Evolutionary conservation across 2,888 invertebrate species (phyloP).

Genomic region (Eupithecia abbreviata): DNA sequence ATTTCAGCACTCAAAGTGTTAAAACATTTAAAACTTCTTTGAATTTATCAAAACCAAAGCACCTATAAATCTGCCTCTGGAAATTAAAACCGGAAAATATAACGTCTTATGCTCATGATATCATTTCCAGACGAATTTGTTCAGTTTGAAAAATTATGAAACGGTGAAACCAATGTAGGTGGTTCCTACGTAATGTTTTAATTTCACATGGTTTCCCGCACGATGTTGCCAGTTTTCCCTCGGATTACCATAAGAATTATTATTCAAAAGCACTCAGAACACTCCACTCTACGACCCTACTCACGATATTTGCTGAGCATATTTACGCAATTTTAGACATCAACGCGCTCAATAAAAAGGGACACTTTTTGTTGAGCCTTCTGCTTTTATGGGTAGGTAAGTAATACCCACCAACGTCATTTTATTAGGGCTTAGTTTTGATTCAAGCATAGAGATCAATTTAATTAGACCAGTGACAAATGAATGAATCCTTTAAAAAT

Average conservation of each 20-base stretch:
- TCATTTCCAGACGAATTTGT: no score
- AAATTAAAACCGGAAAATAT: no score
- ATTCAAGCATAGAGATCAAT: neutral
- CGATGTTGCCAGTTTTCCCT: neutral
- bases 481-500: no score
- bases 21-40: neutral
- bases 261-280: constrained; percentile 27
- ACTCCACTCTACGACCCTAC: constrained; percentile 28
- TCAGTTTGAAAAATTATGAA: no score
- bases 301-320: constrained; percentile 59
- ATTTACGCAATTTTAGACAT: constrained; percentile 72
- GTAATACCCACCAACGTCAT: neutral
- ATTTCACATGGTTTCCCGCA: neutral
- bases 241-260: constrained; percentile 17
- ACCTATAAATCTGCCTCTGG: neutral
- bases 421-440: neutral
- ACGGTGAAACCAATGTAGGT: neutral
- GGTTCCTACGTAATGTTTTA: neutral
- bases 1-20: no score
- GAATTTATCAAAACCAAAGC: no score
- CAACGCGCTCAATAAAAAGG: constrained; percentile 52
- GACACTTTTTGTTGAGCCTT: constrained; percentile 35
- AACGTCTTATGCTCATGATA: no score
- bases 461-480: neutral
- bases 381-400: neutral